phyloP scores from a whole-genome alignment of 2,113 vertebrate species.

The Tinamus guttatus region DNA sequence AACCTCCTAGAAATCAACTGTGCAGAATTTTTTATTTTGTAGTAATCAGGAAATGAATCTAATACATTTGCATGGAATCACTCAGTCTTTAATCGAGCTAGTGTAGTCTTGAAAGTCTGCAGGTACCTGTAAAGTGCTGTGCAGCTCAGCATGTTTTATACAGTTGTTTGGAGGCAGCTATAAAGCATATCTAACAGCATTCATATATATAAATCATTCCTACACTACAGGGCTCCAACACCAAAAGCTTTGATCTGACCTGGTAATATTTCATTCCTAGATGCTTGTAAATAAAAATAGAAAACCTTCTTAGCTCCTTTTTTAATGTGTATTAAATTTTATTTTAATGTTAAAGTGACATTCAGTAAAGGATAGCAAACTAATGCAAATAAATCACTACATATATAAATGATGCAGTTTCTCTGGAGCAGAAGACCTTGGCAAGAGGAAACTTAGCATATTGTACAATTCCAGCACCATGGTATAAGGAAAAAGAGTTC shows the following conservation, averaged over 20 bases:
- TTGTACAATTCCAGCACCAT: neutral
- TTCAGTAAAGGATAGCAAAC: neutral
- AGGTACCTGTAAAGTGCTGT: neutral
- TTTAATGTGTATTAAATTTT: neutral
- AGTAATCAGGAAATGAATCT: neutral
- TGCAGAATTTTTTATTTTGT: neutral
- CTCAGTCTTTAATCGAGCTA: neutral
- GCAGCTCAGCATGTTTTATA: neutral
- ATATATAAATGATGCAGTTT: accelerated
- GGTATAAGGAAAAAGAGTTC: neutral
- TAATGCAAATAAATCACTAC: neutral
- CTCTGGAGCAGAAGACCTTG: neutral
- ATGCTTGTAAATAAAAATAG: constrained; percentile 29
- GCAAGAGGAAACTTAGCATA: neutral
- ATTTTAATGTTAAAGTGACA: neutral
- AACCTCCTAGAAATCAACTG: neutral
- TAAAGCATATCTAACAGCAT: neutral
- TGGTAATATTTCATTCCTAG: neutral
- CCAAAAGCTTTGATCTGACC: neutral
- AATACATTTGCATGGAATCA: neutral
- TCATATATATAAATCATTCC: neutral
- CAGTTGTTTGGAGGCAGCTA: neutral
- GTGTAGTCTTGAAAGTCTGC: neutral
- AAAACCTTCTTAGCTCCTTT: accelerated
- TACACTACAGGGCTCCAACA: neutral